Base-by-base conservation (phyloP, 2,888 invertebrate species). In the Hymenopus coronatus region DNA sequence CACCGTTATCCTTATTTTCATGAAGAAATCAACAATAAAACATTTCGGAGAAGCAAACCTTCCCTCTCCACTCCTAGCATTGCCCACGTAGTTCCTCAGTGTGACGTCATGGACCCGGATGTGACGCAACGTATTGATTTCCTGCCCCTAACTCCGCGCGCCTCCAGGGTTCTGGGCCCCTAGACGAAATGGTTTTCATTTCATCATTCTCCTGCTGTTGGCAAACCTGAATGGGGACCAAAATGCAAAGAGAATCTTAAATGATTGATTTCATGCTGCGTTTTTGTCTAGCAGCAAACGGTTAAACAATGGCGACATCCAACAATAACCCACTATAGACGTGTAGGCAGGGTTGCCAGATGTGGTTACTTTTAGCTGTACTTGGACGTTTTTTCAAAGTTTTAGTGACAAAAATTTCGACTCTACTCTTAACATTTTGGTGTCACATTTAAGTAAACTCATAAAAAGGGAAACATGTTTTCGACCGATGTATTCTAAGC, bases 91-190 rank as follows among this genome's bases (percentile, higher is more conserved):
- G 25, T 84, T 28, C 27, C 85, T 46, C 85, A 54, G 46, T 83
- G 88, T 91, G 92, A 91, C 90, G 91, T 91, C 90, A 91, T 89
- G 91, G 90, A 89, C 90, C 91, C 91, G 92, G 91, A 93, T 92
- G 92, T 93, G 93, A 93, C 93, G 93, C 93, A 93, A 93, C 92
- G 93, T 93, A 93, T 93, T 93, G 93, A 93, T 93, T 83, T 33
- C 83, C 84, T 82, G n/a, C 40, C 83, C 88, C 70, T 82, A 46
- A n/a, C 88, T 46, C 88, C 82, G 30, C 46, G 82, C 86, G 25
- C 85, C 81, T 28, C 81, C 54, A 81, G 86, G 84, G 30, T 40
- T 30, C 84, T 40, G 40, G 84, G 33, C 84, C 30, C 40, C 40
- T 40, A 84, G 84, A 30, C 84, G 84, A 28, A 30, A 30, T 30